Evolutionary conservation across 2,113 vertebrate genomes (phyloP), one percentile per base, ranked within the genome.

Genomic region (Mus spicilegus): DNA sequence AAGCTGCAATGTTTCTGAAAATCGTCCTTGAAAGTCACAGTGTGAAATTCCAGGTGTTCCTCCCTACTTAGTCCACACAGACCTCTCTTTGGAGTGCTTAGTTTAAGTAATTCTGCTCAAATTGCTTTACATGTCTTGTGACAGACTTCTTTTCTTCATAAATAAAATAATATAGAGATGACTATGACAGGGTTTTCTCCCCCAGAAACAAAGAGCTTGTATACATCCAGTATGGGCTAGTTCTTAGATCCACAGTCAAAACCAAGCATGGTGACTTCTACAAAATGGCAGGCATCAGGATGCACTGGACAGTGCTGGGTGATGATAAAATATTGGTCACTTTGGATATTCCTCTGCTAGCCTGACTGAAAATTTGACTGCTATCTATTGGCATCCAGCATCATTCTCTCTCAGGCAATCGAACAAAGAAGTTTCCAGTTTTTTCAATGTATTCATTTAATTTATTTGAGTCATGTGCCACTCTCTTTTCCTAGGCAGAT

Each of bases 401-500:
- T 63, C 36, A 6, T 3, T 33, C 10, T 69, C 36, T 80, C 20
- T 3, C 30, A 61, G 16, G 11, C 30, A 75, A 87, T 72, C 49
- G 24, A 51, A 2, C 24, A 69, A 72, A 69, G 26, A 80, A 1
- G 1, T 67, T 56, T 6, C 4, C 24, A 28, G 22, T 12, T 65
- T 76, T 76, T 46, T 33, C n/a, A 1, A 26, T 46, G 24, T 42
- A 65, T 76, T 88, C 39, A 36, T 51, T 70, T 33, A 33, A 20
- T 5, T 65, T 80, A 14, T 91, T 22, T 49, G 14, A 11, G 3
- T 89, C 19, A 58, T n/a, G 28, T 33, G 4, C 78, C 39, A 11
- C 6, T 87, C 24, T 81, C 42, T 51, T 89, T 33, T 95, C 85
- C 19, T 10, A 54, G 49, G 76, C 36, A 91, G 77, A 90, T 78